Evolutionary conservation across 2,113 vertebrate genomes (phyloP), one percentile per base, ranked within the genome.

Genomic region (Lagopus leucura): DNA sequence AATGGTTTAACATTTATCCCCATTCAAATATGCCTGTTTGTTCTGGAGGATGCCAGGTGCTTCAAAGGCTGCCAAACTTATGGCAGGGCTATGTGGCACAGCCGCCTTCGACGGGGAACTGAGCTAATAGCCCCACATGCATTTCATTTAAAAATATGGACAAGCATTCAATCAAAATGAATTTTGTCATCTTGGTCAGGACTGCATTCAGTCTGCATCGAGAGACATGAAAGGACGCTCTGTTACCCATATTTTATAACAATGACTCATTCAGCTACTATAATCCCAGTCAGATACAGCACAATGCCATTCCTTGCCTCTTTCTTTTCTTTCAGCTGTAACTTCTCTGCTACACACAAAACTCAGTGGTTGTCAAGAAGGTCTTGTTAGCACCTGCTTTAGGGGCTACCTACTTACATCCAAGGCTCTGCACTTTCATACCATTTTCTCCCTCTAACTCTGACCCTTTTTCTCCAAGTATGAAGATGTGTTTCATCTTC

Each of bases 131-230:
- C 78, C 78, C 84, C 92, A 81, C 70, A 54, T 43, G 83, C 86
- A 76, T 96, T 96, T 93, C 72, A 95, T 92, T 94, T 95, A 67
- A 95, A 96, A 96, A 91, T 86, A 92, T 25, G 77, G 82, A 84
- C 57, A 75, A 77, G 61, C 60, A 79, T 93, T 88, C 88, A 92
- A 86, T 87, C 86, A 84, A 86, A 94, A 95, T 65, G 64, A 95
- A 80, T 95, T 89, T 93, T 93, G 91, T 95, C 96, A 96, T 97
- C 95, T 90, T 95, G 87, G 78, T 89, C 86, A 92, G 96, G 88
- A 78, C 90, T 69, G 24, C 69, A 93, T 94, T 86, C 94, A 89
- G 7, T 86, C 85, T 83, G 76, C 30, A 8, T 78, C 10, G 55
- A 84, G 93, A 94, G 92, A 95, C 94, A 90, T 97, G 88, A 97